These are phyloP conservation scores for Aegithalos caudatus DNA, from an alignment of 2,113 vertebrate species.

Conservation along the genomic window DNA sequence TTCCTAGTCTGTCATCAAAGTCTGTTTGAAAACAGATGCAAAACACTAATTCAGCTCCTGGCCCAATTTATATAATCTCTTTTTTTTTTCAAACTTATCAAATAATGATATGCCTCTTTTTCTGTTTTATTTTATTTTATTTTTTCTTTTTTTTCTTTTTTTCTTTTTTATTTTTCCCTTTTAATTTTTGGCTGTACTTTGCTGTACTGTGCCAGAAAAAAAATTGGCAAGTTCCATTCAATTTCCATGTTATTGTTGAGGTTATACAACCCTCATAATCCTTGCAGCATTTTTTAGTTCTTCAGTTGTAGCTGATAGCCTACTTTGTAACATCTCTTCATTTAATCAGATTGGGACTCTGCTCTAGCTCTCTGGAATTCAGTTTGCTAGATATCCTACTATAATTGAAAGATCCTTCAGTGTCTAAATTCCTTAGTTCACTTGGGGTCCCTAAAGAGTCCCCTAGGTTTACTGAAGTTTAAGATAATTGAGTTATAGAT, in stretches of 20 bases:
- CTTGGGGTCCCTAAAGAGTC: not conserved
- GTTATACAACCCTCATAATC: not conserved
- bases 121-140: rapidly evolving
- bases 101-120: not conserved
- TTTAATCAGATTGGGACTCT: not conserved
- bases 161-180: not conserved
- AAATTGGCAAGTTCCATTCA: not conserved
- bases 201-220: not conserved
- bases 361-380: not conserved
- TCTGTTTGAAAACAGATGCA: not conserved
- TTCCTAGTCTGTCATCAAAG: not conserved
- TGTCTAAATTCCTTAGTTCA: not conserved
- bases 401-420: not conserved
- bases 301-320: not conserved
- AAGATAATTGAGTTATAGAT: not conserved
- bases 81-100: not conserved
- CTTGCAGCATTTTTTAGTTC: not conserved
- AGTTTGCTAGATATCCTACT: not conserved
- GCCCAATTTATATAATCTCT: not conserved
- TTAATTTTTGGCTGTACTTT: not conserved
- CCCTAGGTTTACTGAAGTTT: not conserved
- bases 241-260: not conserved
- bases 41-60: not conserved
- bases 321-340: not conserved
- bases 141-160: not conserved